Conservation (phyloP, 1,140 invertebrate genomes). For the Philotrypesis tridentata region DNA sequence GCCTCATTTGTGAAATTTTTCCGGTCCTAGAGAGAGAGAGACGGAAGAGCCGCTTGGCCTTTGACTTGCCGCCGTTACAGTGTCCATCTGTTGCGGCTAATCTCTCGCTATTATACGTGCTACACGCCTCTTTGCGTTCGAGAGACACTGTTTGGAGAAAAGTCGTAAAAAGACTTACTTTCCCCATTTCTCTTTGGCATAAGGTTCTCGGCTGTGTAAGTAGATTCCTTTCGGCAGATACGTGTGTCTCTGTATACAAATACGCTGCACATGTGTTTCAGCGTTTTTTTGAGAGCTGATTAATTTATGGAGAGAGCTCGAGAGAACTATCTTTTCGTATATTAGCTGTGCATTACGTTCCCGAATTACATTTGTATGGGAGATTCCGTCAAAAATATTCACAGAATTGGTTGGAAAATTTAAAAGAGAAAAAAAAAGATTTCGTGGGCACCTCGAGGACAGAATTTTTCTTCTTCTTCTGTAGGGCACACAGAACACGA, state of each 20-base stretch:
- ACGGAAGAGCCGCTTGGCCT: not conserved
- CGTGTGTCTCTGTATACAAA: not conserved
- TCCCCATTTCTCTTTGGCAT: not conserved
- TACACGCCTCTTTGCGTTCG: conserved; percentile 13
- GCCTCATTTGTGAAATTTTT: conserved; percentile 12
- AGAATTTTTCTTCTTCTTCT: too few relatives aligned
- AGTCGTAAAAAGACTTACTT: conserved; percentile 29
- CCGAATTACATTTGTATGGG: too few relatives aligned
- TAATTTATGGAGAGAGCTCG: conserved; percentile 22
- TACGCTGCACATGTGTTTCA: not conserved
- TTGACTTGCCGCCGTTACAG: not conserved
- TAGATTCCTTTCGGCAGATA: conserved; percentile 15
- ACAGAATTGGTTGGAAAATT: too few relatives aligned
- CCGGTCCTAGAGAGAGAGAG: not conserved
- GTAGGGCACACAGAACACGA: too few relatives aligned
- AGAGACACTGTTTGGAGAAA: not conserved
- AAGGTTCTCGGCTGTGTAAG: not conserved
- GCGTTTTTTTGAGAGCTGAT: conserved; percentile 27
- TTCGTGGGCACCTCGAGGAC: too few relatives aligned
- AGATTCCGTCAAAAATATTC: too few relatives aligned
- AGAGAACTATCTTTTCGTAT: too few relatives aligned
- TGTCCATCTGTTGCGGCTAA: conserved; percentile 8
- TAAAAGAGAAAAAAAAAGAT: too few relatives aligned
- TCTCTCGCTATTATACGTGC: conserved; percentile 2
- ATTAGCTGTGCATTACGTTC: too few relatives aligned